Base-by-base conservation (phyloP, 2,113 vertebrate genomes). In the Mastomys coucha region DNA sequence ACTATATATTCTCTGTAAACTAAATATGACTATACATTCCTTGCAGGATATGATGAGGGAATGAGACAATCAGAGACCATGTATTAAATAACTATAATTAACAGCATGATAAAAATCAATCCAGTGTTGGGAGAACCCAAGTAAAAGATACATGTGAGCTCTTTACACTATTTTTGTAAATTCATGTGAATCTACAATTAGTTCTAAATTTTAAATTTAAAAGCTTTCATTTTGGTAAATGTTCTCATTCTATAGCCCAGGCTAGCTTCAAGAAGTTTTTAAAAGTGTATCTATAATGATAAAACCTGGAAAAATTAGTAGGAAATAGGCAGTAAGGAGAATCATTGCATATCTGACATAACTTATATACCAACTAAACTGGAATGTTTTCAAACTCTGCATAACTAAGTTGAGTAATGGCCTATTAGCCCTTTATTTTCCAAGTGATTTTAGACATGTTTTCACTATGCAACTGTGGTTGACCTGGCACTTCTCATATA, bases 201-300 rank as follows among this genome's bases (percentile, higher is more conserved):
- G 63, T 89, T 92, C 17, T 75, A 96, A 94, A 12, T 67, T 92
- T 28, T 76, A 95, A 94, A 11, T 70, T 78, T n/a, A 89, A 95
- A 86, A 13, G 1, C 13, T 14, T 70, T 86, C 13, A 53, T 22
- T 75, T 76, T 76, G 70, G 60, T 26, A 89, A 58, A 60, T n/a
- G 14, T 31, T 42, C n/a, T 89, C 56, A 89, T 17, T 89, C 39
- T 60, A 11, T 33, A 33, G n/a, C 70, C n/a, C n/a, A 76, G n/a
- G 24, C 7, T 56, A 26, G 17, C 8, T 69, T 20, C 31, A 9
- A 58, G 26, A 73, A 14, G 10, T 22, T 24, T 49, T 3, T 42
- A 75, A 93, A 95, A 84, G 39, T 70, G 2, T 91, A 20, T 75
- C 36, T 51, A 14, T 7, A 56, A 26, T 51, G 14, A 72, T 20